Evolutionary conservation across 2,888 invertebrate species (phyloP), one percentile per base, ranked within the genome.

Genomic region (Temnothorax unifasciatus): DNA sequence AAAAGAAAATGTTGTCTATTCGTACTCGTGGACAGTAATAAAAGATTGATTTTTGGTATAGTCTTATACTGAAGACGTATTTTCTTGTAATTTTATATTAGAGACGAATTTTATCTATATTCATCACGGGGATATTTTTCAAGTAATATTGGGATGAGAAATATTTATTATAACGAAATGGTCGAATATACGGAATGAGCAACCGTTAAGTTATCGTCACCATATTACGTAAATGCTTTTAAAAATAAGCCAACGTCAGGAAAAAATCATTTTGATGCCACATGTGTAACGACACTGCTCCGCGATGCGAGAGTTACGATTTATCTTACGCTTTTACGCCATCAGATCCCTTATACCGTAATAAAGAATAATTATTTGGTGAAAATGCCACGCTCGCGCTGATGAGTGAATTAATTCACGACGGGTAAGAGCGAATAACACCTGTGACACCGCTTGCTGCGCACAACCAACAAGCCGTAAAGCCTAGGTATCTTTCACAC

Each of bases 281-380:
- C 25, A 3, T 34, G n/a, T 71, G n/a, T 52, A 71, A 57, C 18
- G 25, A 57, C 57, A 57, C 38, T 13, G 38, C 25, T 64, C 2
- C 15, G 66, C 9, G 21, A 25, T 21, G 6, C 25, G 41, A 13
- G 63, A 2, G 21, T 64, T 57, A 29, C 29, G 21, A 47, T 79
- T 59, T 68, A 79, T 59, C 34, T 79, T 18, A 50, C 29, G 47
- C 6, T 47, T 79, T 68, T 9, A 47, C 25, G 11, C 15, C 34
- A n/a, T 11, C 44, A 44, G 15, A 38, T 59, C n/a, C 15, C 57
- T 79, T 57, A 68, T 57, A 34, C 8, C 68, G 6, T 68, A 79
- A 79, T 68, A 77, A 77, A 68, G 68, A 79, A 68, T 68, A 57
- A 79, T 79, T 79, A 68, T 79, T 79, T 68, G 34, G 44, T 79